Conservation (phyloP, 2,797 vertebrate genomes). For the Ciconia nigra region DNA sequence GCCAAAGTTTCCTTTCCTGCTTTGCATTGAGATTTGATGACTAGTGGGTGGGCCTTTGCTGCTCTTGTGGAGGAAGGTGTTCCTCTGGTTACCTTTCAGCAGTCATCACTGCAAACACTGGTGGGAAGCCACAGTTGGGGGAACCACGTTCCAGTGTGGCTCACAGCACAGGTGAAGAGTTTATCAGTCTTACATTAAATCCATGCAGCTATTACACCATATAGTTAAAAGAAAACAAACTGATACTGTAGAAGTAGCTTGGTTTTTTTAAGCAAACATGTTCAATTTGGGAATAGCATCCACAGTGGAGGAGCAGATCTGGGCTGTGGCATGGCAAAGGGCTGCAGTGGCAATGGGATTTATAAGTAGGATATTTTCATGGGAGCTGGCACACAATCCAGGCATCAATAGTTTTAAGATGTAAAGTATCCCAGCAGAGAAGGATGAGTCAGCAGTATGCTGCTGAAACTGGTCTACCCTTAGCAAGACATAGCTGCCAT, state of each 20-base stretch:
- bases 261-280: neutral
- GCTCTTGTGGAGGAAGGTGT: neutral
- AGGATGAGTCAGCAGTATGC: neutral
- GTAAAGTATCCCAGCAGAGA: neutral
- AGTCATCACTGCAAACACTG: neutral
- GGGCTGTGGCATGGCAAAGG: neutral
- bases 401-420: neutral
- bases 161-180: neutral
- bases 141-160: neutral
- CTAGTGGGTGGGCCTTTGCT: neutral
- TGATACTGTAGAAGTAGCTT: neutral
- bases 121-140: neutral
- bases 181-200: neutral
- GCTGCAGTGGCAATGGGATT: neutral
- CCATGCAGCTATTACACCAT: neutral
- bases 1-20: neutral
- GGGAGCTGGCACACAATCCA: neutral
- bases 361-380: neutral
- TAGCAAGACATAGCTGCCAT: neutral
- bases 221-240: neutral
- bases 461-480: neutral
- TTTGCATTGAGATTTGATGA: neutral
- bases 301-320: neutral
- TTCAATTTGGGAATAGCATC: neutral
- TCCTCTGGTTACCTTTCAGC: neutral